Evolutionary conservation across 2,113 vertebrate species (phyloP).

Genomic region (Scortum barcoo): DNA sequence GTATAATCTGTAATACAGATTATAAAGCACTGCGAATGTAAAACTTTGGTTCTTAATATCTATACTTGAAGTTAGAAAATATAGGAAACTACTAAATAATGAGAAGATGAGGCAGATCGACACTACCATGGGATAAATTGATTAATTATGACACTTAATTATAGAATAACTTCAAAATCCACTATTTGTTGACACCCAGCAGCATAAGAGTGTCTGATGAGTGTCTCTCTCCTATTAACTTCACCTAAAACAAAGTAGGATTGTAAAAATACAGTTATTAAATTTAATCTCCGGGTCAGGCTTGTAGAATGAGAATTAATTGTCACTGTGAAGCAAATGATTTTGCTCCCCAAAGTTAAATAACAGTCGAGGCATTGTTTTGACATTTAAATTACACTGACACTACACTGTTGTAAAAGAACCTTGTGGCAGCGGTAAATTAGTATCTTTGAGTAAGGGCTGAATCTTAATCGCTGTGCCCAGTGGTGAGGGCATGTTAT

Average conservation of each 20-base stretch:
- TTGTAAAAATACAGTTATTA: constrained; percentile 12
- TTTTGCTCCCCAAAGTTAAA: constrained; percentile 46
- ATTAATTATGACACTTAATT: constrained; percentile 17
- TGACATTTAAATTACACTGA: constrained; percentile 61
- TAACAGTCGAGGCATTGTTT: constrained; percentile 46
- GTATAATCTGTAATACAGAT: neutral
- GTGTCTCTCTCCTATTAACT: neutral
- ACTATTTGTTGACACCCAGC: neutral
- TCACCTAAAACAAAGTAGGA: neutral
- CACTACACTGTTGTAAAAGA: constrained; percentile 30
- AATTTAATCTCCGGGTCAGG: constrained; percentile 4
- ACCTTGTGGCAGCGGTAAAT: constrained; percentile 53
- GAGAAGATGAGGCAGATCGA: neutral
- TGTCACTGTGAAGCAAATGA: constrained; percentile 40
- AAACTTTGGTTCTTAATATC: neutral
- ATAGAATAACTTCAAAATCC: constrained; percentile 4
- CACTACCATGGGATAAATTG: neutral
- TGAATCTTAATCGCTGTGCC: constrained; percentile 34
- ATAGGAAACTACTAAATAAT: neutral
- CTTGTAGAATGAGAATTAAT: constrained; percentile 33
- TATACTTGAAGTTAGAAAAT: neutral
- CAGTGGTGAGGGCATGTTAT: constrained; percentile 36
- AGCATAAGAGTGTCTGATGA: neutral
- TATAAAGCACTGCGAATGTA: neutral
- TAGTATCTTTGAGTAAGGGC: constrained; percentile 53